phyloP scores from a whole-genome alignment of 2,113 vertebrate genomes.

The Toxotes chatareus region DNA sequence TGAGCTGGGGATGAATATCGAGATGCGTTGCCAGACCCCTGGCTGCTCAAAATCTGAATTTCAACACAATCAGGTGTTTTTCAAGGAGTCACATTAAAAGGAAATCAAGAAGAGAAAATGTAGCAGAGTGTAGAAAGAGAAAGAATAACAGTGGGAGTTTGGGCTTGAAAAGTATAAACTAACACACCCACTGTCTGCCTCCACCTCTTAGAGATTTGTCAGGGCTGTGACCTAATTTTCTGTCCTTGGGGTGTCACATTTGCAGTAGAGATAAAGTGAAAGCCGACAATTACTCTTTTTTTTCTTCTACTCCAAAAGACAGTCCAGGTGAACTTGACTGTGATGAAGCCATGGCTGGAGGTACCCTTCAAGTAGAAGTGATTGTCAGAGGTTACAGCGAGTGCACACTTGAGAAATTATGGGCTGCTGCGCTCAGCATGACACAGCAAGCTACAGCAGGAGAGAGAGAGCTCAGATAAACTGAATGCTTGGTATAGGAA shows the following conservation, averaged over 20 bases:
- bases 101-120: slow-evolving; percentile 19
- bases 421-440: neutral
- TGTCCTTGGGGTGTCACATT: slow-evolving; percentile 35
- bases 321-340: slow-evolving; percentile 46
- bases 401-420: slow-evolving; percentile 48
- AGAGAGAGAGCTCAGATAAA: neutral
- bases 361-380: slow-evolving; percentile 32
- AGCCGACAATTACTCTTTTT: slow-evolving; percentile 7
- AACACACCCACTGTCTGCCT: slow-evolving; percentile 26
- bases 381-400: slow-evolving; percentile 39
- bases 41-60: neutral
- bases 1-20: slow-evolving; percentile 21
- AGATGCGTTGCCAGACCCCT: slow-evolving; percentile 1
- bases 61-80: slow-evolving; percentile 51
- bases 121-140: neutral
- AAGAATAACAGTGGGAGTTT: slow-evolving; percentile 20
- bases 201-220: slow-evolving; percentile 37
- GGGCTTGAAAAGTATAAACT: slow-evolving; percentile 12
- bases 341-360: slow-evolving; percentile 59
- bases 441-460: slow-evolving; percentile 38
- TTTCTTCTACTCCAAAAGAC: slow-evolving; percentile 27
- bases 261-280: slow-evolving; percentile 45
- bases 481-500: slow-evolving; percentile 9
- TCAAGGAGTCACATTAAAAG: slow-evolving; percentile 15
- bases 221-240: slow-evolving; percentile 29